These are phyloP conservation scores for Diorhabda sublineata DNA, from an alignment of 1,140 invertebrate species.

Conservation along the genomic window DNA sequence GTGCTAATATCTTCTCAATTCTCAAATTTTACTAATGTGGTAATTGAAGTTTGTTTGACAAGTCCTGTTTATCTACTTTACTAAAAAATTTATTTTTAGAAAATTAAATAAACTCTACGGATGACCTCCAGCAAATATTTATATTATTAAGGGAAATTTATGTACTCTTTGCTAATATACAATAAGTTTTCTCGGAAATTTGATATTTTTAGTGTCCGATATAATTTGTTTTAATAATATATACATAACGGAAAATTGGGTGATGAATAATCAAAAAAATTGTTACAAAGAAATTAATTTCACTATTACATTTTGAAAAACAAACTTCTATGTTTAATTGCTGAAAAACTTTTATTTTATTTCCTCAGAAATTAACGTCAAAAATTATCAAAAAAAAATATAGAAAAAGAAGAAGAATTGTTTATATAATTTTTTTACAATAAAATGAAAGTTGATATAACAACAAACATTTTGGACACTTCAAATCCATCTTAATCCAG, in stretches of 20 bases:
- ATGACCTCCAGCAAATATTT: conserved; percentile 18
- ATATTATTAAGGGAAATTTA: conserved; percentile 12
- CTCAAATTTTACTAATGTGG: conserved; percentile 7
- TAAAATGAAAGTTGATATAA: too few relatives aligned
- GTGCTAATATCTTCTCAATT: background rate
- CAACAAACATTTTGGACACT: too few relatives aligned
- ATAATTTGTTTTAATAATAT: conserved; percentile 4
- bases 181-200: conserved; percentile 14
- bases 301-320: too few relatives aligned
- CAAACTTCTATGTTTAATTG: too few relatives aligned
- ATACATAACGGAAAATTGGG: conserved; percentile 3
- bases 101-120: conserved; percentile 14
- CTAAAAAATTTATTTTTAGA: conserved; percentile 20
- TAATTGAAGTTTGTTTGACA: conserved; percentile 14
- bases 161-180: conserved; percentile 10
- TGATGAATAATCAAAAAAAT: background rate
- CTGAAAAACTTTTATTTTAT: too few relatives aligned
- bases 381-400: too few relatives aligned
- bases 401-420: too few relatives aligned
- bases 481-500: too few relatives aligned
- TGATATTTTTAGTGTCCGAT: conserved; percentile 7
- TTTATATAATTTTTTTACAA: too few relatives aligned
- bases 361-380: too few relatives aligned
- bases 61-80: conserved; percentile 14
- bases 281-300: too few relatives aligned